Base-by-base conservation (phyloP, 2,888 invertebrate species). In the Dryomyza anilis region DNA sequence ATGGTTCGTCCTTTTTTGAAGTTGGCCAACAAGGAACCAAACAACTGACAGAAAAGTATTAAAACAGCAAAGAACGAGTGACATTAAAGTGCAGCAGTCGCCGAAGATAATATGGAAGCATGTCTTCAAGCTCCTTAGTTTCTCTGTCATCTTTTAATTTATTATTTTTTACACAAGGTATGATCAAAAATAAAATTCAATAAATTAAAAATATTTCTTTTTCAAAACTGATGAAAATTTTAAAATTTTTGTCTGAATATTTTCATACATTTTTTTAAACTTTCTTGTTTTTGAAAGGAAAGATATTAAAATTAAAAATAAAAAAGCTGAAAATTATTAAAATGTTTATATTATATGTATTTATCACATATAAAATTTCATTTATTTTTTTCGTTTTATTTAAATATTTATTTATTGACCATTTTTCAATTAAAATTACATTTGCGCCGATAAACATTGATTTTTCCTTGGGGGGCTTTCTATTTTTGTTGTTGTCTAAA, bases 91-190 rank as follows among this genome's bases (percentile, higher is more conserved):
- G 48, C 53, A 66, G 57, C 39, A 65, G 45, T 63, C 66, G 67
- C 65, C 63, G 52, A 78, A 74, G 73, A 76, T 79, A 80, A 78
- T 83, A 78, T 82, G 82, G 81, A 78, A 83, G 79, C 76, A 83
- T 83, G 81, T 83, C 82, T 81, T 83, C 81, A 78, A 79, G 76
- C 78, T 80, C 79, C 74, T 80, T 81, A 77, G 80, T 82, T 77
- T 80, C 83, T 77, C 77, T 81, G 76, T 83, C 83, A 77, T 83
- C 82, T 72, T 83, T 83, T 75, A 83, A 83, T 78, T 73, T 83
- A 79, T 80, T 83, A 77, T 82, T 83, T 81, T 79, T 83, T 74
- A 82, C 83, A 74, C 82, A 83, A 82, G 83, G 82, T 83, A 81
- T 76, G 76, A 73, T 27, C n/a, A n/a, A n/a, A n/a, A n/a, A n/a